phyloP scores from a whole-genome alignment of 1,140 invertebrate genomes.

The Brachionus rotundiformis region DNA sequence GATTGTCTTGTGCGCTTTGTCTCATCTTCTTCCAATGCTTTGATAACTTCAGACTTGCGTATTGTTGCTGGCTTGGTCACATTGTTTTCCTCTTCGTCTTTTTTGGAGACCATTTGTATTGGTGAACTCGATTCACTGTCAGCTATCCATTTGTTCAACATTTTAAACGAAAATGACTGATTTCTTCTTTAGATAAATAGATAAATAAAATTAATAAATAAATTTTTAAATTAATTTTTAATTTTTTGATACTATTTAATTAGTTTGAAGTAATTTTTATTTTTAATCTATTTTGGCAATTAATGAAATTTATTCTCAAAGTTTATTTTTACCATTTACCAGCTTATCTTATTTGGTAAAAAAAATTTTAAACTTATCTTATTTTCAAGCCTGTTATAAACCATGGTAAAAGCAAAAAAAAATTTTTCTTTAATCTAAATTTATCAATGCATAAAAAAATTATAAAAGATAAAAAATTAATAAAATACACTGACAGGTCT shows the following conservation, averaged over 20 bases:
- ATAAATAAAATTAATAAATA: neutral
- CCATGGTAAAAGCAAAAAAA: neutral
- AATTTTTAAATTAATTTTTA: neutral
- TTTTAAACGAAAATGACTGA: constrained; percentile 52
- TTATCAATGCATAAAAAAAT: neutral
- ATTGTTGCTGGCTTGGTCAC: neutral
- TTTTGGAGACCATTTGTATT: constrained; percentile 34
- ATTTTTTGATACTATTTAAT: neutral
- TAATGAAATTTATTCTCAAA: no score
- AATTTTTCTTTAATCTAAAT: no score
- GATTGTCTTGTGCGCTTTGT: neutral
- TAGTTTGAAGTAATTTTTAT: neutral
- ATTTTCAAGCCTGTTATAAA: no score
- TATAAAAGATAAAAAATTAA: neutral
- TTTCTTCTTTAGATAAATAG: constrained; percentile 18
- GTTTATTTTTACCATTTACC: no score
- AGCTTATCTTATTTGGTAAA: neutral
- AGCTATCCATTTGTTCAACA: constrained; percentile 50
- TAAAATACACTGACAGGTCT: constrained; percentile 34
- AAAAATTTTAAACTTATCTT: neutral
- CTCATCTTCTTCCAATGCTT: constrained; percentile 44
- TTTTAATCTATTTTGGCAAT: no score
- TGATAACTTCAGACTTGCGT: constrained; percentile 34
- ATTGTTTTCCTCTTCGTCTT: constrained; percentile 46
- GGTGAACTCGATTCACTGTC: constrained; percentile 43